Conservation (phyloP, 2,113 vertebrate species). For the Mormyrus iriodes region DNA sequence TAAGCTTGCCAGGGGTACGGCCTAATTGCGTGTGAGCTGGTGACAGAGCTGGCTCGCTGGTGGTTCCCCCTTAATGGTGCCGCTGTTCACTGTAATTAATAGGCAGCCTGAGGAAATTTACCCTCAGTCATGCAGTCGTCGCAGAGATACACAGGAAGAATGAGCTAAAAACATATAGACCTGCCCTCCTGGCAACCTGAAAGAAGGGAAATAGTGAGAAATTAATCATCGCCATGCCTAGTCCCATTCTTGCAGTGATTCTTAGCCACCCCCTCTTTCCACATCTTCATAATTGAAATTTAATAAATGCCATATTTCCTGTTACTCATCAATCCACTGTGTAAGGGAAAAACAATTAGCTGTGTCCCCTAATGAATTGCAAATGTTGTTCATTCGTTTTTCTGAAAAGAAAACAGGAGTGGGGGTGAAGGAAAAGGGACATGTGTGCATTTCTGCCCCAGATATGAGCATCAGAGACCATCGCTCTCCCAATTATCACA, state of each 20-base stretch:
- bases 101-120: background rate
- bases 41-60: background rate
- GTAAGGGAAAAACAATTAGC: constrained; percentile 43
- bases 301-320: constrained; percentile 35
- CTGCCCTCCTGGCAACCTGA: background rate
- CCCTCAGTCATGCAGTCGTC: background rate
- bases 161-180: background rate
- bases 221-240: constrained; percentile 18
- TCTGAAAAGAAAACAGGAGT: constrained; percentile 29
- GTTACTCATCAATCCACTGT: constrained; percentile 30
- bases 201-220: background rate
- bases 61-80: background rate
- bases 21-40: background rate
- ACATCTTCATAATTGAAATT: constrained; percentile 33
- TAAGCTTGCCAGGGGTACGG: background rate
- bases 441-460: constrained; percentile 16
- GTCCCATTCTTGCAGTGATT: constrained; percentile 20
- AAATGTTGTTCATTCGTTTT: constrained; percentile 40
- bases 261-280: background rate
- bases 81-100: background rate
- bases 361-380: constrained; percentile 38
- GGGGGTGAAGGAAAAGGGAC: constrained; percentile 30
- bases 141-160: background rate
- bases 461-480: background rate
- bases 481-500: background rate